A percentile compares a stretch with the other conserved stretches of the same genome.
Conservation (phyloP, 2,888 invertebrate species). For the Macropis europaea region DNA sequence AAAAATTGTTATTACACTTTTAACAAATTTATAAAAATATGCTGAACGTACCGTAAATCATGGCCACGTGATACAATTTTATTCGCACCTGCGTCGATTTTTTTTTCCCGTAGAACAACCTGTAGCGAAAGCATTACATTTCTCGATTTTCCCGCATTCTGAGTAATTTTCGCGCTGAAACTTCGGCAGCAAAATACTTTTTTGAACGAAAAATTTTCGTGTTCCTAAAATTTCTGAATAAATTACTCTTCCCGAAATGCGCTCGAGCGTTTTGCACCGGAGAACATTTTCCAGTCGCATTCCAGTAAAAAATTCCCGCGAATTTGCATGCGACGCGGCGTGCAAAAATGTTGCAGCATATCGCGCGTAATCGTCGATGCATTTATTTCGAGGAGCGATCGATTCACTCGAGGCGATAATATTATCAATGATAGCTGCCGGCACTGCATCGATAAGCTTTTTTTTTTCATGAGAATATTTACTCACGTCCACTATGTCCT, state of each 20-base stretch:
- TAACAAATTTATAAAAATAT: no score
- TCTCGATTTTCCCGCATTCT: neutral
- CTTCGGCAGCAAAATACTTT: neutral
- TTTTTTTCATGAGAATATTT: slow-evolving; percentile 1
- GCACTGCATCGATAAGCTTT: slow-evolving; percentile 15
- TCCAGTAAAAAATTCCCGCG: neutral
- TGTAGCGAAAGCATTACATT: neutral
- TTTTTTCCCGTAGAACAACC: neutral
- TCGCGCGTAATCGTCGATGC: slow-evolving; percentile 20
- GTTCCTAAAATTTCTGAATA: no score
- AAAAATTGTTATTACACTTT: no score
- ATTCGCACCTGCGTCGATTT: neutral
- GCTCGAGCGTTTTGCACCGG: no score
- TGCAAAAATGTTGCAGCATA: no score
- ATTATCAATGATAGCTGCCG: slow-evolving; percentile 40
- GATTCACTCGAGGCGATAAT: slow-evolving; percentile 26
- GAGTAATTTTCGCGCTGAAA: neutral
- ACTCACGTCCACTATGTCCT: neutral
- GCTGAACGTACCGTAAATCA: neutral
- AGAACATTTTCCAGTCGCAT: no score
- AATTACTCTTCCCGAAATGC: no score
- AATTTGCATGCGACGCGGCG: slow-evolving; percentile 3
- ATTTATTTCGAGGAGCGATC: slow-evolving; percentile 17
- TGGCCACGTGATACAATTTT: slow-evolving; percentile 5
- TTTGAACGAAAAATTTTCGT: neutral